Evolutionary conservation across 2,113 vertebrate species (phyloP), one percentile per base, ranked within the genome.

Genomic region (Heliornis fulica): DNA sequence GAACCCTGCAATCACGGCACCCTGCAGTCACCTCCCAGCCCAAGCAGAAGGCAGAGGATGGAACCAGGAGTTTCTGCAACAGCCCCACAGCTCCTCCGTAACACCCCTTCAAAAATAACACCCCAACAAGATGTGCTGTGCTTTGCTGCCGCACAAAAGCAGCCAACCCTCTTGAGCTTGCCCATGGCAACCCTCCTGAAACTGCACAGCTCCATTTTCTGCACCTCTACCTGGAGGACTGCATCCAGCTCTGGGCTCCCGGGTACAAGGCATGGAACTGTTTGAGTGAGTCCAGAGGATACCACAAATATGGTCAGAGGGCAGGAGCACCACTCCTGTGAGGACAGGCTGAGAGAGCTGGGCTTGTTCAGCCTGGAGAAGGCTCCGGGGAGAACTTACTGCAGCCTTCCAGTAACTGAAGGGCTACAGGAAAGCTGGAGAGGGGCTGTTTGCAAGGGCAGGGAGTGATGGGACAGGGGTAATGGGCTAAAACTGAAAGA

Each of bases 341-440:
- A 46, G 10, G 4, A 65, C 11, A 74, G 45, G 10, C 29, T 80
- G 34, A 63, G 21, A 46, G 46, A 46, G 46, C 22, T 46, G 46
- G 46, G 20, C 46, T 22, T 46, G 46, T 46, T 46, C 46, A 46
- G 21, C 46, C 46, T 46, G 46, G 4, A 13, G 31, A 43, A 51
- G 53, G 48, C 11, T 54, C 18, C 0, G 0, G 41, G 20, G 36
- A 34, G 5, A 83, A 7, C 34, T 60, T 41, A 11, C 1, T 11
- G 43, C 11, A 13, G 21, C 29, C 36, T 70, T 9, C 12, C 23
- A 40, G 28, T 22, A 32, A 40, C 2, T 48, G 4, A 59, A 59
- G 8, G 28, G 17, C 34, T 48, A 9, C 22, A 69, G 8, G 65
- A 54, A 45, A n/a, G n/a, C n/a, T 28, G 15, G 16, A 7, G 23